These are phyloP conservation scores for Aproaerema taeniolella DNA, from an alignment of 2,888 invertebrate species.

Conservation along the genomic window DNA sequence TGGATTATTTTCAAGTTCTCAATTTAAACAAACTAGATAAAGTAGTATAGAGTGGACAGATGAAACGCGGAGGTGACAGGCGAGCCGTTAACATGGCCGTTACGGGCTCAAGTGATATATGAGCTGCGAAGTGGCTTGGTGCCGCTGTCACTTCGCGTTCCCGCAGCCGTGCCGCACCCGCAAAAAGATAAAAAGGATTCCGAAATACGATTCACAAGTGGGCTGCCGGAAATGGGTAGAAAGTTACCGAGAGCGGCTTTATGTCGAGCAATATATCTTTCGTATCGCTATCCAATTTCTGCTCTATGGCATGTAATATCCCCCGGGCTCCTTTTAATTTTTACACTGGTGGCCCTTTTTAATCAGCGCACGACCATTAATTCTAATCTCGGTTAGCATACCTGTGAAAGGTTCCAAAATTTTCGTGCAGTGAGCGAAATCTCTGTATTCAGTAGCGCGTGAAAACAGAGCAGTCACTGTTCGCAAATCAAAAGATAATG, in stretches of 20 bases:
- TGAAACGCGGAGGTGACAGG: slow-evolving; percentile 66
- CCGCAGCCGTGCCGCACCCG: slow-evolving; percentile 41
- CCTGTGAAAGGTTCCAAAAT: slow-evolving; percentile 20
- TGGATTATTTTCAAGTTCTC: slow-evolving; percentile 1
- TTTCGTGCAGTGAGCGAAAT: slow-evolving; percentile 11
- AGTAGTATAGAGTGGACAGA: slow-evolving; percentile 37
- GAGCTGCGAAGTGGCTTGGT: slow-evolving; percentile 72
- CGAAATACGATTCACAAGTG: slow-evolving; percentile 75
- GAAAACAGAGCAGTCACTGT: background rate
- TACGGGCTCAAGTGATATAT: slow-evolving; percentile 70
- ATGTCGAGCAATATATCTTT: slow-evolving; percentile 70
- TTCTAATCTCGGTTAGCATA: slow-evolving; percentile 38
- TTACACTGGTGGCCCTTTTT: slow-evolving; percentile 50
- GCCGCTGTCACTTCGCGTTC: slow-evolving; percentile 69
- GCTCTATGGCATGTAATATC: slow-evolving; percentile 72
- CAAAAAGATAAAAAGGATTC: slow-evolving; percentile 74
- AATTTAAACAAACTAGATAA: slow-evolving; percentile 26
- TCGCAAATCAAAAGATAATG: slow-evolving; percentile 4
- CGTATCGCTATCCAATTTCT: slow-evolving; percentile 73
- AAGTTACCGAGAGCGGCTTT: slow-evolving; percentile 69
- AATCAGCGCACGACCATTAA: slow-evolving; percentile 50
- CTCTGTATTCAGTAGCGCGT: slow-evolving; percentile 3
- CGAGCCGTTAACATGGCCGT: slow-evolving; percentile 66
- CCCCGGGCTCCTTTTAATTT: slow-evolving; percentile 63
- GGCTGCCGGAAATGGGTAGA: slow-evolving; percentile 71